These are phyloP conservation scores for Tromatobia lineatoria DNA, from an alignment of 2,888 invertebrate species.

Conservation along the genomic window DNA sequence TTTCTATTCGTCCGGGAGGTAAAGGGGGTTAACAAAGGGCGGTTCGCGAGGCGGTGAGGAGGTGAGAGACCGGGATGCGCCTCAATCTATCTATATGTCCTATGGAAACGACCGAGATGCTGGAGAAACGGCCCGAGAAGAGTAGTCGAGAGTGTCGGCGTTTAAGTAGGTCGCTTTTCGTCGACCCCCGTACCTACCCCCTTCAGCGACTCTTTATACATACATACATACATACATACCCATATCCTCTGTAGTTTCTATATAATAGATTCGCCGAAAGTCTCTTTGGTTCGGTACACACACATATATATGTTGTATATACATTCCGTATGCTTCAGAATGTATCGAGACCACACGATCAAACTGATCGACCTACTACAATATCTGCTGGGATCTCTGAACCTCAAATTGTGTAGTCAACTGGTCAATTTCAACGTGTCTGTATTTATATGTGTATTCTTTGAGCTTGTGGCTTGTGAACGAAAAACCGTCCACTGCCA, in stretches of 20 bases:
- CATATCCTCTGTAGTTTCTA: slow-evolving; percentile 34
- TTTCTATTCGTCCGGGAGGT: slow-evolving; percentile 22
- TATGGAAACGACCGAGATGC: slow-evolving; percentile 33
- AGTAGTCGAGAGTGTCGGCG: slow-evolving; percentile 47
- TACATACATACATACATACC: slow-evolving; percentile 23
- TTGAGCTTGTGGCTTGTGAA: slow-evolving; percentile 1
- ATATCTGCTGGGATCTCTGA: background rate
- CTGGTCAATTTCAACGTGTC: slow-evolving; percentile 1
- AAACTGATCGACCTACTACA: slow-evolving; percentile 20
- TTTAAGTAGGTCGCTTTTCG: slow-evolving; percentile 71
- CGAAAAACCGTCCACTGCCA: background rate
- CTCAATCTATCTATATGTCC: slow-evolving; percentile 25
- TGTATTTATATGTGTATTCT: background rate
- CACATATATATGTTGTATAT: too few species aligned
- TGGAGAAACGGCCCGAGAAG: slow-evolving; percentile 41
- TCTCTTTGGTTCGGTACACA: background rate
- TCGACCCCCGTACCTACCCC: slow-evolving; percentile 20
- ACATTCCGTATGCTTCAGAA: background rate
- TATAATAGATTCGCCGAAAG: slow-evolving; percentile 38
- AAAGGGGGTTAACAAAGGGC: slow-evolving; percentile 61
- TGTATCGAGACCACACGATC: background rate
- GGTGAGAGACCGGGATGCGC: slow-evolving; percentile 57
- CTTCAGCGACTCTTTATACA: slow-evolving; percentile 55
- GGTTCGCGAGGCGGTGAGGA: slow-evolving; percentile 27
- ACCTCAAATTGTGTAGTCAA: slow-evolving; percentile 17